phyloP scores from a whole-genome alignment of 1,140 invertebrate genomes.

The Globodera ellingtonae region DNA sequence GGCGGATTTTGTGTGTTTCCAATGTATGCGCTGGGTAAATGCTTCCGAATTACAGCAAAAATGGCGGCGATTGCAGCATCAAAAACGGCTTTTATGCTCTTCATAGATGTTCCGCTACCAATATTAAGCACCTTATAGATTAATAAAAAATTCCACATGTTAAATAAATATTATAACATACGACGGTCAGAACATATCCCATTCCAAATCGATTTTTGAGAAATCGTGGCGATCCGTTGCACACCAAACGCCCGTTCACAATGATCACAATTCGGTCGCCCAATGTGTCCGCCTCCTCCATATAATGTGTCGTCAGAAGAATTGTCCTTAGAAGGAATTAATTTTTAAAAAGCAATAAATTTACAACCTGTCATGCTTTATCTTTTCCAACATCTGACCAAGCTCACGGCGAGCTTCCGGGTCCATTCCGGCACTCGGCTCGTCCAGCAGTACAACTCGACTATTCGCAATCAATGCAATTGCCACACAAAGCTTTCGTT shows the following conservation, averaged over 20 bases:
- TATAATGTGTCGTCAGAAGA: conserved; percentile 90
- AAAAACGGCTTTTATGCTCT: background rate
- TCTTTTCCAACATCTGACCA: conserved; percentile 69
- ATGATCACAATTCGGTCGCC: conserved; percentile 73
- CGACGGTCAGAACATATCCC: conserved; percentile 48
- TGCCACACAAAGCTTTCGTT: conserved; percentile 69
- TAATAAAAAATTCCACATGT: background rate
- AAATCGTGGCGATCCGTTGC: conserved; percentile 73
- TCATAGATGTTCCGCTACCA: background rate
- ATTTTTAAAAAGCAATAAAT: background rate
- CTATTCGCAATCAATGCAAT: conserved; percentile 69
- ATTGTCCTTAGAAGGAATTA: conserved; percentile 40
- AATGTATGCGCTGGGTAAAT: conserved; percentile 34
- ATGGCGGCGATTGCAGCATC: conserved; percentile 14
- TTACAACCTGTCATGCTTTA: conserved; percentile 38
- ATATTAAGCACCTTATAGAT: conserved; percentile 9
- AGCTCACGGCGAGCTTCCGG: conserved; percentile 69
- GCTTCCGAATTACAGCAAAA: conserved; percentile 40
- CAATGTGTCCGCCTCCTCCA: conserved; percentile 94
- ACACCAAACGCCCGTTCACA: conserved; percentile 72
- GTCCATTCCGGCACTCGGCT: conserved; percentile 71
- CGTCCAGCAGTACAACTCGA: conserved; percentile 69
- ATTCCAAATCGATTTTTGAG: conserved; percentile 69
- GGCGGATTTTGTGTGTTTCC: conserved; percentile 33
- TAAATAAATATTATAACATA: conserved; percentile 6